These are phyloP conservation scores for Siniperca scherzeri DNA, from an alignment of 2,797 vertebrate genomes.

Conservation along the genomic window DNA sequence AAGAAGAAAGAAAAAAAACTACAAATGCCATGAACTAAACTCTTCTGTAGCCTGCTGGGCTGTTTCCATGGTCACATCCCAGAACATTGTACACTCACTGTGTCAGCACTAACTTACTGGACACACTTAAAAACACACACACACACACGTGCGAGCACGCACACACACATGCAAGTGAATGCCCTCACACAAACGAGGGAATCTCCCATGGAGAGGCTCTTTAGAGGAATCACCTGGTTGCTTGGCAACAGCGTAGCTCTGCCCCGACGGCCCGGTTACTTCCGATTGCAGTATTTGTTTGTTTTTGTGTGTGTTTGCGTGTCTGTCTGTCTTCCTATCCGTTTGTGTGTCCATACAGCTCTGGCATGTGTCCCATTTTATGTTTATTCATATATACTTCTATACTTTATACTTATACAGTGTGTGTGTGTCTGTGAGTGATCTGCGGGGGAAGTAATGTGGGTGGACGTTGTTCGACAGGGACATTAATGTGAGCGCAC, in stretches of 20 bases:
- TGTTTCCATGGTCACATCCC: slow-evolving; percentile 66
- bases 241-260: slow-evolving; percentile 84
- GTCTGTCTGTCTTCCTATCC: slow-evolving; percentile 27
- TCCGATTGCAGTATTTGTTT: slow-evolving; percentile 72
- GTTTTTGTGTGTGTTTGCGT: slow-evolving; percentile 47
- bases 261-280: slow-evolving; percentile 76
- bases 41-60: slow-evolving; percentile 59
- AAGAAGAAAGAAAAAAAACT: slow-evolving; percentile 47
- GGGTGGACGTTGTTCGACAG: slow-evolving; percentile 75
- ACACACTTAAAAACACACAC: slow-evolving; percentile 47
- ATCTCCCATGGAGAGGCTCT: slow-evolving; percentile 85
- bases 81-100: slow-evolving; percentile 60
- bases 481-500: slow-evolving; percentile 69
- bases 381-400: slow-evolving; percentile 10
- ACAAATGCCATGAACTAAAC: slow-evolving; percentile 54
- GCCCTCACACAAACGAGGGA: slow-evolving; percentile 78
- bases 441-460: slow-evolving; percentile 76
- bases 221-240: slow-evolving; percentile 88
- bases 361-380: slow-evolving; percentile 37
- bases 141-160: slow-evolving; percentile 16
- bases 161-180: slow-evolving; percentile 58
- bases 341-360: slow-evolving; percentile 4
- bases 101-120: slow-evolving; percentile 69
- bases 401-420: slow-evolving; percentile 9
- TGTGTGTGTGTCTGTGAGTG: slow-evolving; percentile 41